Percentiles rank a stretch among this genome's conserved stretches.
Evolutionary conservation across 2,888 invertebrate species (phyloP).

Genomic region (Dryococelus australis): DNA sequence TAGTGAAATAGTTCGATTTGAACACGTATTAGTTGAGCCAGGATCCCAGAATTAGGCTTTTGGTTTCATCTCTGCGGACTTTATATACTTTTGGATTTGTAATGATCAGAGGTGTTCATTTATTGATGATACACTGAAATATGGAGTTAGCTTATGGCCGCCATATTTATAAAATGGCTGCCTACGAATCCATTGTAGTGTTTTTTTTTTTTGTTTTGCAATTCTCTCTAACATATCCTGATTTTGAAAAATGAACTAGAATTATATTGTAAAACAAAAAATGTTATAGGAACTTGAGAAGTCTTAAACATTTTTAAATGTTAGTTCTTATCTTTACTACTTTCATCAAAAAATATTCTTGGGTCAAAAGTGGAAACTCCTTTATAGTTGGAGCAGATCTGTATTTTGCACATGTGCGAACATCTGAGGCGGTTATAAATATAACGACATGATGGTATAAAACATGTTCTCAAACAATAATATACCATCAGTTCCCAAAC

Average conservation of each 20-base stretch:
- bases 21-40: neutral
- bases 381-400: neutral
- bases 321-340: neutral
- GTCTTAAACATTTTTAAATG: neutral
- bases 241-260: neutral
- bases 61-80: slow-evolving; percentile 6
- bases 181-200: neutral
- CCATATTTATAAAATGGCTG: neutral
- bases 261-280: neutral
- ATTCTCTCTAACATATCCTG: neutral
- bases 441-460: neutral
- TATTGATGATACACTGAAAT: neutral
- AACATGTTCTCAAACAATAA: neutral
- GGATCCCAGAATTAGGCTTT: neutral
- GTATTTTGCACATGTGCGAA: slow-evolving; percentile 4
- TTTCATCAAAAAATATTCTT: neutral
- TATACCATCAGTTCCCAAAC: neutral
- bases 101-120: slow-evolving; percentile 18
- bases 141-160: slow-evolving; percentile 11
- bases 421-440: neutral
- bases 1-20: no score
- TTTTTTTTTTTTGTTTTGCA: slow-evolving; percentile 11
- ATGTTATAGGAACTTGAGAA: neutral
- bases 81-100: neutral
- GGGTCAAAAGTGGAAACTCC: neutral